phyloP scores from a whole-genome alignment of 2,888 invertebrate species.

The Proisotoma minuta region DNA sequence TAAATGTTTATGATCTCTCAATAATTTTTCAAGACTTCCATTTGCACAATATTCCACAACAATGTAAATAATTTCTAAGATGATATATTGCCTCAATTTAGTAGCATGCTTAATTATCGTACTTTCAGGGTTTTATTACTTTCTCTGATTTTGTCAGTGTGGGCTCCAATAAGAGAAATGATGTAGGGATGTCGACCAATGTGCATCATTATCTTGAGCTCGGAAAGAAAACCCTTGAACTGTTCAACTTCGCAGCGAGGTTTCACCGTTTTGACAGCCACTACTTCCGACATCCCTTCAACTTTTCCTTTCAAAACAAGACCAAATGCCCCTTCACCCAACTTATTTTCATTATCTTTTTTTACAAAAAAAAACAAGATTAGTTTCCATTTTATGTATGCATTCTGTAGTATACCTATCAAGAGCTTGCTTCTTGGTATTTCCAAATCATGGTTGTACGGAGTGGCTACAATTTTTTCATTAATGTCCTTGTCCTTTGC shows the following conservation, averaged over 20 bases:
- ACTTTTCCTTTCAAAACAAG: conserved; percentile 35
- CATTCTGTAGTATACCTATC: conserved; percentile 28
- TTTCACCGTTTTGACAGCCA: conserved; percentile 36
- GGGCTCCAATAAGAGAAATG: conserved; percentile 31
- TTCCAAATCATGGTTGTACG: conserved; percentile 38
- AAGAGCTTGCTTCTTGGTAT: conserved; percentile 31
- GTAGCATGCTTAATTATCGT: background rate
- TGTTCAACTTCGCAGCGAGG: conserved; percentile 28
- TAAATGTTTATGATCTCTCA: conserved; percentile 16
- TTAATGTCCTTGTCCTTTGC: conserved; percentile 23
- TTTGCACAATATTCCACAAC: conserved; percentile 35
- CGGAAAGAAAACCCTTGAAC: conserved; percentile 36
- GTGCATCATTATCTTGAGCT: conserved; percentile 38
- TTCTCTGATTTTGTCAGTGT: conserved; percentile 38
- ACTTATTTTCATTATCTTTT: conserved; percentile 29
- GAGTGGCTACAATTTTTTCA: conserved; percentile 32
- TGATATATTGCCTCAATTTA: background rate
- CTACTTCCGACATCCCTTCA: conserved; percentile 23
- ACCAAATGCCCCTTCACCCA: conserved; percentile 41
- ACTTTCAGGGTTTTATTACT: conserved; percentile 19
- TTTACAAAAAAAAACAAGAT: background rate
- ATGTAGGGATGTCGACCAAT: conserved; percentile 35
- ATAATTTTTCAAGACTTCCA: conserved; percentile 33
- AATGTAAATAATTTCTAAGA: conserved; percentile 34
- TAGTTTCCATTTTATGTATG: background rate